phyloP scores from a whole-genome alignment of 2,797 vertebrate genomes.

The Taenioides sp. region DNA sequence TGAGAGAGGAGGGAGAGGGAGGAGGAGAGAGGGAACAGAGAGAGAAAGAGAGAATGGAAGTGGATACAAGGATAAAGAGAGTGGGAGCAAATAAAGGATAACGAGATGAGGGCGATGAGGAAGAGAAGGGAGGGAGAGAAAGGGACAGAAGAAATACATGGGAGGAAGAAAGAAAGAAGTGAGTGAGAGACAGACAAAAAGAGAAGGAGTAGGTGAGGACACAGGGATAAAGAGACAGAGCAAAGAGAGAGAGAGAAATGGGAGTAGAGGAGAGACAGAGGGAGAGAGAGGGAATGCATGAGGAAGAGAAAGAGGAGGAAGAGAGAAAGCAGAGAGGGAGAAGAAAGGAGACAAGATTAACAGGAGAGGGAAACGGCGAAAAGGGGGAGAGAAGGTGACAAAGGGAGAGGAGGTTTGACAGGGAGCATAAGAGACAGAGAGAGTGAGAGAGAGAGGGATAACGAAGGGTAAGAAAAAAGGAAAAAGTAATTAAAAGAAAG shows the following conservation, averaged over 20 bases:
- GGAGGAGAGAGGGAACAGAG: not conserved
- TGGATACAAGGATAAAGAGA: not conserved
- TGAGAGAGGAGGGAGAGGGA: not conserved
- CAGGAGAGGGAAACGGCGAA: not conserved
- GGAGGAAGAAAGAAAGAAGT: not conserved
- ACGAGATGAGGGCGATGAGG: not conserved
- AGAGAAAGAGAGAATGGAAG: not conserved
- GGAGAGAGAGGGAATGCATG: not conserved
- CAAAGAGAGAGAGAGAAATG: not conserved
- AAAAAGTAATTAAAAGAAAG: not conserved
- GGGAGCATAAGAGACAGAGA: not conserved
- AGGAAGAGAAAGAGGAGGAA: not conserved
- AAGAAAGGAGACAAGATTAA: not conserved
- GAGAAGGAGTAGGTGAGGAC: not conserved
- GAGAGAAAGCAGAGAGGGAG: not conserved
- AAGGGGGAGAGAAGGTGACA: not conserved
- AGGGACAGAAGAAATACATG: not conserved
- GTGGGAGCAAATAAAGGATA: not conserved
- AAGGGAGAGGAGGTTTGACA: not conserved
- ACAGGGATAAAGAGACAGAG: not conserved
- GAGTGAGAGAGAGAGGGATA: not conserved
- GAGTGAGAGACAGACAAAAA: not conserved
- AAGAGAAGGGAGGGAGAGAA: not conserved
- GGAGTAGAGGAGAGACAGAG: not conserved
- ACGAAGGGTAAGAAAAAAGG: not conserved